Base-by-base conservation (phyloP, 2,888 invertebrate species). In the Conus canariensis region DNA sequence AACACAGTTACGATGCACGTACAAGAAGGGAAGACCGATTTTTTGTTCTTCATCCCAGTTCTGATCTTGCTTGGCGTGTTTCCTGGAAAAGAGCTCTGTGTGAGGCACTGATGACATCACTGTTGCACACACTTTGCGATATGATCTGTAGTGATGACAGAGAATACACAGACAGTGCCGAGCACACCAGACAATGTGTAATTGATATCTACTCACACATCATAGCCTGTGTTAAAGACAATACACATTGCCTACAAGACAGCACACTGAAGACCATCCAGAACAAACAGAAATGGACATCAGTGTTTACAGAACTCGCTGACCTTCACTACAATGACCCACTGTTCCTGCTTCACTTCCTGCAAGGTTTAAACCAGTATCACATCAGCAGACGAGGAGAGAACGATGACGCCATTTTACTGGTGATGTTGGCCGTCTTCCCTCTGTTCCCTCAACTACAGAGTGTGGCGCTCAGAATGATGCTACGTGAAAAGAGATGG, bases 401-500 rank as follows among this genome's bases (percentile, higher is more conserved):
- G 83, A 64, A 12, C 14, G 64, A 85, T 30, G 60, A 64, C 64
- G 4, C 9, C 85, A 64, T 60, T 14, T 25, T 30, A 5, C 64
- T 30, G 9, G 85, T 60, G 19, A 8, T 56, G n/a, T 19, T 58
- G 30, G 60, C 56, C 9, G 64, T 64, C 30, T 30, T 80, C 14
- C 77, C 77, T 30, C 77, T 80, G 77, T 80, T 80, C 77, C 77
- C 77, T 80, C 77, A 80, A 14, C 77, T 85, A 25, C 85, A 85
- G 60, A 60, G 85, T 58, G 60, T 25, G n/a, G 85, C 85, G 12
- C 85, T 85, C 60, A 60, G 14, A 60, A 58, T 60, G 22, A n/a
- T 85, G 85, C 25, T 85, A 25, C 85, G n/a, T 59, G 25, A 85
- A 25, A 85, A 85, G 85, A 85, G 60, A 60, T 85, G 85, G 85